Evolutionary conservation across 2,113 vertebrate genomes (phyloP).

Genomic region (Dryoscopus gambensis): DNA sequence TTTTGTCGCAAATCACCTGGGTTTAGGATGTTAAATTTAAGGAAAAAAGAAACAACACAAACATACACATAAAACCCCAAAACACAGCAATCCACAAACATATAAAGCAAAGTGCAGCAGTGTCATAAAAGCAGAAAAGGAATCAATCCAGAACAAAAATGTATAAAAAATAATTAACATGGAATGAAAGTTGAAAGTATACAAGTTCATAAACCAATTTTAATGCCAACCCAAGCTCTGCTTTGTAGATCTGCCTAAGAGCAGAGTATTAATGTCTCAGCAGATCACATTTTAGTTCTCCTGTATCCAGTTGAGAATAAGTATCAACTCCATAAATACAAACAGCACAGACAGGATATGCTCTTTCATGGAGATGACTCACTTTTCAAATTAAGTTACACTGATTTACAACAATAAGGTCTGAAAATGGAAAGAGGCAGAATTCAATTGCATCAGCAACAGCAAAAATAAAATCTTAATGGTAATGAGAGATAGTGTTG

Average conservation of each 20-base stretch:
- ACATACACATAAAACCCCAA: not conserved
- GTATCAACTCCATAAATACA: not conserved
- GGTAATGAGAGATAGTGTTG: not conserved
- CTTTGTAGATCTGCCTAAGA: not conserved
- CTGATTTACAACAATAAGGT: not conserved
- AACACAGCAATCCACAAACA: not conserved
- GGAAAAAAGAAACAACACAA: not conserved
- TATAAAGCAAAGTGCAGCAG: not conserved
- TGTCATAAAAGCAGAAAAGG: not conserved
- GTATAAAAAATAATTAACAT: not conserved
- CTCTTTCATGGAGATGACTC: not conserved
- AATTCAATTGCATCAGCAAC: not conserved
- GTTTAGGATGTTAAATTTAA: not conserved
- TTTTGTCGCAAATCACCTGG: not conserved
- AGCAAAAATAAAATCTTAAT: not conserved
- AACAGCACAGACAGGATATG: not conserved
- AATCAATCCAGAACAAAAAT: not conserved
- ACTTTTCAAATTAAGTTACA: not conserved
- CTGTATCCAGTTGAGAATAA: not conserved
- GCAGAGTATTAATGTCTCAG: not conserved
- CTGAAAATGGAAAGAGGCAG: not conserved
- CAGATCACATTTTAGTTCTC: not conserved
- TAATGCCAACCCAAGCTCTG: not conserved
- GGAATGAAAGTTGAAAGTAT: not conserved
- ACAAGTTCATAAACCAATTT: not conserved